Percentiles rank a stretch among this genome's conserved stretches.
These are phyloP conservation scores for Polypterus senegalus DNA, from an alignment of 2,113 vertebrate species.

Conservation along the genomic window DNA sequence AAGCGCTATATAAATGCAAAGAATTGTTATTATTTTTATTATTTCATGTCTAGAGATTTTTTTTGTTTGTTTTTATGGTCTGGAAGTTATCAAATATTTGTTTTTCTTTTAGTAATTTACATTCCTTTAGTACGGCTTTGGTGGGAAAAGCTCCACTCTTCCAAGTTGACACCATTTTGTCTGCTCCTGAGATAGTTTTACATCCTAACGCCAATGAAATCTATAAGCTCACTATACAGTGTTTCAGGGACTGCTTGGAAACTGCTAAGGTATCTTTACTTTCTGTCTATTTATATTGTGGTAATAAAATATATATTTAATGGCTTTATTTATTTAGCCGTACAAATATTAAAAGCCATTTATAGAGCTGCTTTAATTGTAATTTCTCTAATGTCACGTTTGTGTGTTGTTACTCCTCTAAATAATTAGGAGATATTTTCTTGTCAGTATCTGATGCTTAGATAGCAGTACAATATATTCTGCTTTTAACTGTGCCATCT, in stretches of 20 bases:
- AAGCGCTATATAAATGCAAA: neutral
- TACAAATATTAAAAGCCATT: no score
- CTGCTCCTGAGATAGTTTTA: constrained; percentile 61
- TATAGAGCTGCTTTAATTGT: no score
- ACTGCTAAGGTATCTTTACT: constrained; percentile 57
- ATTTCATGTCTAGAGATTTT: neutral
- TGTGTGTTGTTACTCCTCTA: no score
- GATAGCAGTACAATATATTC: no score
- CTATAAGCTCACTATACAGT: constrained; percentile 57
- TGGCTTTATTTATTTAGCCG: no score
- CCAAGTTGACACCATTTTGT: constrained; percentile 65
- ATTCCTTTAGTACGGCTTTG: constrained; percentile 56
- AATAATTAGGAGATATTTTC: no score
- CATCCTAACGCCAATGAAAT: constrained; percentile 64
- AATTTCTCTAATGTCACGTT: no score
- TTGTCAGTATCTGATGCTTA: no score
- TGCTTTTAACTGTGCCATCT: neutral
- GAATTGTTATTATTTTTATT: neutral
- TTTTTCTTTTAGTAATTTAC: constrained; percentile 58
- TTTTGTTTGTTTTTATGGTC: neutral
- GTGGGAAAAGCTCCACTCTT: constrained; percentile 57
- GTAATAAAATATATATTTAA: no score
- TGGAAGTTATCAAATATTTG: neutral
- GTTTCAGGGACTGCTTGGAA: constrained; percentile 63
- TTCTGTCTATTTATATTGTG: neutral